Evolutionary conservation across 1,140 invertebrate species (phyloP).

Genomic region (Agrilus planipennis): DNA sequence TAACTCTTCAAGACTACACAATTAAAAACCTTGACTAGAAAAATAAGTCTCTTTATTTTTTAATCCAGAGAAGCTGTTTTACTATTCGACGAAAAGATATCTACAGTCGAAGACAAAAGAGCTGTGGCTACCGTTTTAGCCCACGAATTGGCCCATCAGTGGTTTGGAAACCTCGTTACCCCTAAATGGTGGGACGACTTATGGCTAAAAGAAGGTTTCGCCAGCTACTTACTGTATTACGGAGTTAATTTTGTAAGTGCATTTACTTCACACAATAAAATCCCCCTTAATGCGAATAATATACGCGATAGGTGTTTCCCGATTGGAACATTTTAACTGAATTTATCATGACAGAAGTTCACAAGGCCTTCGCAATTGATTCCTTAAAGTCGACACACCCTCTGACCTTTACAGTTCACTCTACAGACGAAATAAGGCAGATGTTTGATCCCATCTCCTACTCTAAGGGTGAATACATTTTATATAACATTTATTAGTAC

Average conservation of each 20-base stretch:
- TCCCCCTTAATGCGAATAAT: not conserved
- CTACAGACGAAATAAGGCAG: conserved; percentile 62
- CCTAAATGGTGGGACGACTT: conserved; percentile 66
- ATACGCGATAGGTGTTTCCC: conserved; percentile 40
- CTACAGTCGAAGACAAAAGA: conserved; percentile 46
- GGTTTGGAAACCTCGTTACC: conserved; percentile 70
- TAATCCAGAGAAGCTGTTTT: conserved; percentile 56
- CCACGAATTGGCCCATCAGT: conserved; percentile 77
- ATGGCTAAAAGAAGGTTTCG: conserved; percentile 80
- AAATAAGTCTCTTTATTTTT: not conserved
- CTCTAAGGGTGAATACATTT: conserved; percentile 50
- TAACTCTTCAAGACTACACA: too few species aligned
- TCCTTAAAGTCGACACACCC: conserved; percentile 60
- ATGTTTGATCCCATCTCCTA: conserved; percentile 83
- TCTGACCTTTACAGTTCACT: conserved; percentile 52
- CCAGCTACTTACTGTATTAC: conserved; percentile 60
- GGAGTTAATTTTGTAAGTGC: conserved; percentile 45
- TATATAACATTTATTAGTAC: not conserved
- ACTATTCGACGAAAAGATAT: conserved; percentile 47
- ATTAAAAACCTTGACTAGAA: too few species aligned
- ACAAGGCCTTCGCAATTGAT: conserved; percentile 59
- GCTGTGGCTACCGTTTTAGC: conserved; percentile 56
- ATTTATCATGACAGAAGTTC: conserved; percentile 62
- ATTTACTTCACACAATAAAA: not conserved
- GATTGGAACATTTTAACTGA: conserved; percentile 64